Conservation (phyloP, 2,113 vertebrate genomes). For the Eidolon helvum region DNA sequence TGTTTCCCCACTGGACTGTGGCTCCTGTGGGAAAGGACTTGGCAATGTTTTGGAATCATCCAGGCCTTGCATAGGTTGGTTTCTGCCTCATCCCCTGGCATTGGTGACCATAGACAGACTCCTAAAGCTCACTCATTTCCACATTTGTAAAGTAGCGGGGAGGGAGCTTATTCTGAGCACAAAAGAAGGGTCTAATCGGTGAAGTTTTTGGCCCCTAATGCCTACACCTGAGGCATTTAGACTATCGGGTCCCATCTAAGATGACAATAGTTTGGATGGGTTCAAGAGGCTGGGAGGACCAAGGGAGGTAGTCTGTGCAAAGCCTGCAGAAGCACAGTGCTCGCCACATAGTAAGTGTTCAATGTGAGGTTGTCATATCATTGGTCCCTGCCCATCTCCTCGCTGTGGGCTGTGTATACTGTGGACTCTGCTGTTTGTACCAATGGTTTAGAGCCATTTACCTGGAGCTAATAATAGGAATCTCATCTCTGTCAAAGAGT, state of each 20-base stretch:
- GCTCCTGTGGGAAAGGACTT: not conserved
- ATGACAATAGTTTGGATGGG: not conserved
- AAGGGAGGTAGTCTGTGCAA: not conserved
- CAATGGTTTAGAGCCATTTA: not conserved
- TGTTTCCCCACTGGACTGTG: not conserved
- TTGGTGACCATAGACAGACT: not conserved
- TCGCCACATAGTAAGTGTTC: not conserved
- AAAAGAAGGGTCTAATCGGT: not conserved
- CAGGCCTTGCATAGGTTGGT: not conserved
- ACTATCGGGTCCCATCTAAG: not conserved
- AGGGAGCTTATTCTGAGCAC: not conserved
- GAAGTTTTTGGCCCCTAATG: rapidly evolving
- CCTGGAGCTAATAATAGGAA: not conserved
- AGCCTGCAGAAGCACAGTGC: not conserved
- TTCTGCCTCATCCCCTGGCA: not conserved
- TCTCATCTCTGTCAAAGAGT: not conserved
- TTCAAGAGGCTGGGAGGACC: not conserved
- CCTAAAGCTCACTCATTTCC: not conserved
- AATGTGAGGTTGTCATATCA: not conserved
- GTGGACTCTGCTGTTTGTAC: not conserved
- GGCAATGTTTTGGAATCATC: not conserved
- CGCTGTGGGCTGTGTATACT: not conserved
- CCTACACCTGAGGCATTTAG: not conserved
- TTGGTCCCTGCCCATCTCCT: not conserved
- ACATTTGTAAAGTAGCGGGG: not conserved